Evolutionary conservation across 1,140 invertebrate species (phyloP).

Genomic region (Drosophila sucinea): DNA sequence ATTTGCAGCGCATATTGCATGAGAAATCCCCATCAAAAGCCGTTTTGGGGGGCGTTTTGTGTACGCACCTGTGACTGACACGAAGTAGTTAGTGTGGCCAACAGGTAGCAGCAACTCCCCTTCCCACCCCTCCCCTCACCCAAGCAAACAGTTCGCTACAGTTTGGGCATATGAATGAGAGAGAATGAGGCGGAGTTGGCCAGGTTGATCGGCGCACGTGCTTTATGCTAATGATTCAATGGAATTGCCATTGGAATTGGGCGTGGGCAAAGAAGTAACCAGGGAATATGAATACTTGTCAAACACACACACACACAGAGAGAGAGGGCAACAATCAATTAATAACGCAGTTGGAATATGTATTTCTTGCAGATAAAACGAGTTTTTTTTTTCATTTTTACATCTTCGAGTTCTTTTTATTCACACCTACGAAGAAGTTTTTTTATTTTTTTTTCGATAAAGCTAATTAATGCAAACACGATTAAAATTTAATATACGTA

Average conservation of each 20-base stretch:
- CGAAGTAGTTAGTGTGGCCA: constrained; percentile 39
- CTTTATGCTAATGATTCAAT: constrained; percentile 77
- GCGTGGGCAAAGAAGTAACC: constrained; percentile 49
- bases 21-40: constrained; percentile 41
- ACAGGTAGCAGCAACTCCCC: constrained; percentile 56
- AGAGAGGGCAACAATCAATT: constrained; percentile 37
- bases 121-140: constrained; percentile 21
- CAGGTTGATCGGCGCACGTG: constrained; percentile 64
- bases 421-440: constrained; percentile 39
- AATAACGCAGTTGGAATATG: constrained; percentile 44
- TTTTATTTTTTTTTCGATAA: constrained; percentile 24
- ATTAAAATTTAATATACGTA: constrained; percentile 51
- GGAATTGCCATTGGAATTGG: constrained; percentile 60
- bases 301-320: constrained; percentile 5
- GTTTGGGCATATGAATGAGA: constrained; percentile 68
- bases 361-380: constrained; percentile 37
- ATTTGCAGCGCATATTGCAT: constrained; percentile 33
- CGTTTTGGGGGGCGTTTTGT: constrained; percentile 35
- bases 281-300: constrained; percentile 30
- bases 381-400: constrained; percentile 14
- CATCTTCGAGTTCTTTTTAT: constrained; percentile 28
- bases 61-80: constrained; percentile 64
- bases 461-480: constrained; percentile 55
- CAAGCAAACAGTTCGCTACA: constrained; percentile 20
- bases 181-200: constrained; percentile 21